Evolutionary conservation across 2,888 invertebrate genomes (phyloP).

Genomic region (Tiliacea aurago): DNA sequence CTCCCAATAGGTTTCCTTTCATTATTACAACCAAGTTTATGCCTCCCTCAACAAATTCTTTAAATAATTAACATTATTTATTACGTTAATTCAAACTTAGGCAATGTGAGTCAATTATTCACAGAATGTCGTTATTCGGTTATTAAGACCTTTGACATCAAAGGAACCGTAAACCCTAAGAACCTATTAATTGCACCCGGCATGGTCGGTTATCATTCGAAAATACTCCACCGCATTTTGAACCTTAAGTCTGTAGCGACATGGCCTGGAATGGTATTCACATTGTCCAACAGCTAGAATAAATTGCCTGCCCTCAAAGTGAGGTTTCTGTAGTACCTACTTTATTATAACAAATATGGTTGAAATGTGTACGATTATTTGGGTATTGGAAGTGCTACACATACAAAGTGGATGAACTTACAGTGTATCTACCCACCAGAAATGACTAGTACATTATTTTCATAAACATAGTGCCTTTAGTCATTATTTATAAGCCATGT

Average conservation of each 20-base stretch:
- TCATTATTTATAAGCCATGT: background rate
- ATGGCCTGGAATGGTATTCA: background rate
- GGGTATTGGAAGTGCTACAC: background rate
- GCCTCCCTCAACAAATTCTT: background rate
- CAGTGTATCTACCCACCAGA: background rate
- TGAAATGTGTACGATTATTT: constrained; percentile 30
- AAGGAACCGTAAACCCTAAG: constrained; percentile 57
- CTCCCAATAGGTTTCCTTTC: background rate
- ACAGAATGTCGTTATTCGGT: constrained; percentile 55
- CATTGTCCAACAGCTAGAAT: constrained; percentile 8
- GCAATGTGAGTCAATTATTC: constrained; percentile 60
- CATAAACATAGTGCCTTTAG: background rate
- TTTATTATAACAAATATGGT: constrained; percentile 17
- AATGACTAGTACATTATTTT: background rate
- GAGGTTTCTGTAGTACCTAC: constrained; percentile 19
- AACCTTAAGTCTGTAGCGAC: fast-evolving
- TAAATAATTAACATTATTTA: constrained; percentile 37
- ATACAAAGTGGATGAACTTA: constrained; percentile 12
- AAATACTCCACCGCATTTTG: constrained; percentile 9
- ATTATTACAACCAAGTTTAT: background rate
- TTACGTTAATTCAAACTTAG: constrained; percentile 50
- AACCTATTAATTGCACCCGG: constrained; percentile 63
- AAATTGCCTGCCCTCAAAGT: constrained; percentile 23
- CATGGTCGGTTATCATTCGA: constrained; percentile 12
- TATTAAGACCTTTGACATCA: constrained; percentile 58